A percentile compares a stretch with the other conserved stretches of the same genome.
These are phyloP conservation scores for Notarius quadriscutis DNA, from an alignment of 2,113 vertebrate genomes.

Conservation along the genomic window DNA sequence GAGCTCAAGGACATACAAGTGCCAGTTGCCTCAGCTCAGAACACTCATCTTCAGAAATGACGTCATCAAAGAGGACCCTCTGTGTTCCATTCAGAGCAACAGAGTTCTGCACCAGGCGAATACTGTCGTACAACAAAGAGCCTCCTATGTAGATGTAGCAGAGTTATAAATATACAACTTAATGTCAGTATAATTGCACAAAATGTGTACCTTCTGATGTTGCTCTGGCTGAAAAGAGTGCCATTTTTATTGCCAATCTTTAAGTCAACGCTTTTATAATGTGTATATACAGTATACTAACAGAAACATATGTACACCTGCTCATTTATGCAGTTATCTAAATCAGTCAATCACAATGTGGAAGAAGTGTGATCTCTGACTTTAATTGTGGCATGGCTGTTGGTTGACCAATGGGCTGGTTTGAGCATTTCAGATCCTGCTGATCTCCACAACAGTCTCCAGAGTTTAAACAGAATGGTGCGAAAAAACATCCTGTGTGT, in stretches of 20 bases:
- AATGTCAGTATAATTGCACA: background rate
- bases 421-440: too few species aligned
- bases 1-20: constrained; percentile 73
- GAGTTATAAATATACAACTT: constrained; percentile 8
- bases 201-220: background rate
- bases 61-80: constrained; percentile 87
- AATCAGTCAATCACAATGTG: too few species aligned
- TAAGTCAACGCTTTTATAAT: background rate
- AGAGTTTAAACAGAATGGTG: too few species aligned
- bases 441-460: background rate
- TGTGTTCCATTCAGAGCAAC: constrained; percentile 88
- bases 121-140: constrained; percentile 78
- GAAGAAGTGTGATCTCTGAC: too few species aligned
- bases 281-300: background rate
- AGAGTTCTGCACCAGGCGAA: constrained; percentile 86
- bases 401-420: too few species aligned
- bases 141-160: constrained; percentile 75
- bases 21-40: constrained; percentile 82
- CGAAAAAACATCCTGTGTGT: too few species aligned
- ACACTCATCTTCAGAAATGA: constrained; percentile 87
- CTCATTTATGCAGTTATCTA: too few species aligned
- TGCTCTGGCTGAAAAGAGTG: background rate
- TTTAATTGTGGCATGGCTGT: too few species aligned
- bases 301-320: too few species aligned
- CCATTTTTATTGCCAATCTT: background rate